These are phyloP conservation scores for Andrena haemorrhoa DNA, from an alignment of 2,888 invertebrate genomes.

Conservation along the genomic window DNA sequence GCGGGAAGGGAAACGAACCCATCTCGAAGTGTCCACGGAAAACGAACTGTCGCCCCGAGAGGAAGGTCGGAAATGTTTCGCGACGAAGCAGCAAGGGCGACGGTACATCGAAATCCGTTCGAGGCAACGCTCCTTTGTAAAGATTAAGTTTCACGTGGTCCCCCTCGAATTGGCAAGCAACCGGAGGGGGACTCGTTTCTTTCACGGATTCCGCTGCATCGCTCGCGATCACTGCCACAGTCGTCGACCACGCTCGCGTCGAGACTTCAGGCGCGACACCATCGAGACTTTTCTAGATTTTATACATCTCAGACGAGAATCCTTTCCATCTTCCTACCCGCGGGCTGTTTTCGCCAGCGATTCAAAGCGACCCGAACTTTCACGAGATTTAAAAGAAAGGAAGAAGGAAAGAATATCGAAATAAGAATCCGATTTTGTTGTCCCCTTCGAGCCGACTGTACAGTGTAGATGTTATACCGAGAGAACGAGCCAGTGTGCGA, in stretches of 20 bases:
- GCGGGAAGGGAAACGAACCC: conserved; percentile 2
- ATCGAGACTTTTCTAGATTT: conserved; percentile 46
- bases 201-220: conserved; percentile 11
- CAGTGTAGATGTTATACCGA: conserved; percentile 30
- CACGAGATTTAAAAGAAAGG: neutral
- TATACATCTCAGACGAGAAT: conserved; percentile 21
- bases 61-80: conserved; percentile 40
- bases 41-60: conserved; percentile 17
- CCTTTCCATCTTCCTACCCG: conserved; percentile 36
- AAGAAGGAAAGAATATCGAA: conserved; percentile 9
- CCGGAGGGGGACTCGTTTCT: neutral
- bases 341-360: conserved; percentile 9
- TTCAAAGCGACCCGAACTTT: conserved; percentile 3
- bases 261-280: neutral
- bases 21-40: conserved; percentile 34
- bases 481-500: neutral
- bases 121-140: neutral
- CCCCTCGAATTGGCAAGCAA: neutral
- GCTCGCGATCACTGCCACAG: conserved; percentile 17
- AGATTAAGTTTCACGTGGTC: neutral
- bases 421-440: conserved; percentile 26
- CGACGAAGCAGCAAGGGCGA: neutral
- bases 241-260: neutral
- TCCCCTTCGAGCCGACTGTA: conserved; percentile 58
- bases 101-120: conserved; percentile 3